phyloP scores from a whole-genome alignment of 2,797 vertebrate genomes.

The Poeciliopsis paucimaculata region DNA sequence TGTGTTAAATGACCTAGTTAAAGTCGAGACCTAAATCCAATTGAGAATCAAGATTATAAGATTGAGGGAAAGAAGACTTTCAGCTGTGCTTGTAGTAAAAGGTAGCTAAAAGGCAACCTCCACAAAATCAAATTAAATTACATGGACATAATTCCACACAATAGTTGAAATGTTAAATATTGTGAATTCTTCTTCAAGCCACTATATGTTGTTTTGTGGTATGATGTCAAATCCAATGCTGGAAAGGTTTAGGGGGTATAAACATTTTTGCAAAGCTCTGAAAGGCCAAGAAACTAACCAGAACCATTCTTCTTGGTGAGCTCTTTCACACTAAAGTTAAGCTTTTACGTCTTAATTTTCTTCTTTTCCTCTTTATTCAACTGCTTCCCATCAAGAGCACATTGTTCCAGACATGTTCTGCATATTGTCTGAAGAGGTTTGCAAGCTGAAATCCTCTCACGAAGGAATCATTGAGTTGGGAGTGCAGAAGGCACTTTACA shows the following conservation, averaged over 20 bases:
- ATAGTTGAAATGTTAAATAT: neutral
- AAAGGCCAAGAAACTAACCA: constrained; percentile 13
- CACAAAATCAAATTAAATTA: neutral
- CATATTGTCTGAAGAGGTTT: constrained; percentile 51
- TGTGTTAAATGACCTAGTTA: neutral
- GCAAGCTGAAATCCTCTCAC: constrained; percentile 62
- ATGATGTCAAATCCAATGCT: neutral
- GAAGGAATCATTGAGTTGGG: constrained; percentile 52
- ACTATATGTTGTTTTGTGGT: neutral
- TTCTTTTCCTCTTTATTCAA: constrained; percentile 45
- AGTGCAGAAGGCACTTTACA: constrained; percentile 58
- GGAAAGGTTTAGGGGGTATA: neutral
- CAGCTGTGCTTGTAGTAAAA: neutral
- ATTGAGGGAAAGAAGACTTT: neutral
- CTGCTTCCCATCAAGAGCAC: constrained; percentile 40
- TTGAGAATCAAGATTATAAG: neutral
- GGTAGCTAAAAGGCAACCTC: too few relatives aligned
- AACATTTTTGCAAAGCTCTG: neutral
- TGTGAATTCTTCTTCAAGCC: neutral
- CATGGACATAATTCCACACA: neutral
- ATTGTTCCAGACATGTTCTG: constrained; percentile 64
- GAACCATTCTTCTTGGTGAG: constrained; percentile 38
- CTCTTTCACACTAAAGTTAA: constrained; percentile 39
- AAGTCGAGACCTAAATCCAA: neutral
- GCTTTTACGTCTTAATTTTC: constrained; percentile 40